Evolutionary conservation across 1,140 invertebrate species (phyloP), one percentile per base, ranked within the genome.

Genomic region (Hypsibius dujardini): DNA sequence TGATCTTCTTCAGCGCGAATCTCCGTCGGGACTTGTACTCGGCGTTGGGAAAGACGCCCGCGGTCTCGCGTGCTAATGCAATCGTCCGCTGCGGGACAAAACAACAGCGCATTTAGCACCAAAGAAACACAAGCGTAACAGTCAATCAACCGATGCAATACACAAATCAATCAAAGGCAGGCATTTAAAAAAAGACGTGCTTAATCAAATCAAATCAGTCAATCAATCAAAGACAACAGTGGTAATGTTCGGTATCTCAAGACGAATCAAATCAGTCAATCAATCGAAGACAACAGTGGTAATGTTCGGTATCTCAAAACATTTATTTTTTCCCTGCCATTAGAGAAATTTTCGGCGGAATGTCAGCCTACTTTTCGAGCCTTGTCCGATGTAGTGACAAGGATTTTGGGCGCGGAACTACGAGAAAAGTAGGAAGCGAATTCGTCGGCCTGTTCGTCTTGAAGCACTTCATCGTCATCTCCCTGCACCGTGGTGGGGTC

Each of bases 381-480:
- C 83, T 95, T 91, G 78, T 95, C 92, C 12, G 87, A 86, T 74
- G 88, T 95, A 28, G 94, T 98, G 14, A 98, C 92, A 0, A 98
- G 79, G 56, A 98, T 87, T 83, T 96, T 97, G 0, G 95, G 94
- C 74, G 87, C 87, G 76, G 90, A 91, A 28, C 87, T 82, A 71
- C 88, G 85, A 72, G 86, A 84, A 77, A 91, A 97, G 80, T 94
- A 96, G 42, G 85, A 77, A 71, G 88, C 84, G 76, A 95, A 87
- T 78, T 96, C 92, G 82, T 98, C 95, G 59, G 86, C 81, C 72
- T 87, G 85, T 76, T 93, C 83, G 79, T 94, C 90, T 47, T 80
- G 74, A 70, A 81, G 73, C 2, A 81, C 77, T 81, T 83, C 82
- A 74, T 81, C 79, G 74, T 92, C 87, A 12, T 89, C 81, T 76